These are phyloP conservation scores for Cyanistes caeruleus DNA, from an alignment of 2,113 vertebrate genomes.

Conservation along the genomic window DNA sequence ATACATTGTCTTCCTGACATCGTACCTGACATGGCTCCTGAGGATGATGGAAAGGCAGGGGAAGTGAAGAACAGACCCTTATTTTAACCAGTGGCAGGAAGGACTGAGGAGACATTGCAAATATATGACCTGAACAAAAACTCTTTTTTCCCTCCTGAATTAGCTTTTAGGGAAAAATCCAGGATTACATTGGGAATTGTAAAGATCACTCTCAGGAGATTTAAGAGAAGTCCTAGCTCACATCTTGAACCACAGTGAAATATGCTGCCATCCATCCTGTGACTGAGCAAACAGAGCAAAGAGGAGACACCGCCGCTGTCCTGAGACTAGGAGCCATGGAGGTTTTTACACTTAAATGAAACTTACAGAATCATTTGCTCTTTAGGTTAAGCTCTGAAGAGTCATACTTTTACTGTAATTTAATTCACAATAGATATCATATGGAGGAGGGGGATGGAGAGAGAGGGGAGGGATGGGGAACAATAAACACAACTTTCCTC, in stretches of 20 bases:
- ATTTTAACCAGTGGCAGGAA: not conserved
- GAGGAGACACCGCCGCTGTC: not conserved
- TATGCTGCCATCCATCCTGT: not conserved
- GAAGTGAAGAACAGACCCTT: not conserved
- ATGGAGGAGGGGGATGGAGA: not conserved
- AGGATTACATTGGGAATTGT: not conserved
- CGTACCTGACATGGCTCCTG: not conserved
- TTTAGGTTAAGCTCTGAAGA: not conserved
- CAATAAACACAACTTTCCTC: not conserved
- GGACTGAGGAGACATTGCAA: not conserved
- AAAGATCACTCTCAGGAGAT: not conserved
- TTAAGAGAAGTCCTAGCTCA: not conserved
- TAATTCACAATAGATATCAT: not conserved
- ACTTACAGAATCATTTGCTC: not conserved
- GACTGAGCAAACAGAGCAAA: not conserved
- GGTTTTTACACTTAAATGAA: not conserved
- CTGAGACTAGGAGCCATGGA: not conserved
- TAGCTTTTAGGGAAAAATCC: conserved; percentile 26
- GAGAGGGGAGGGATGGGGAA: not conserved
- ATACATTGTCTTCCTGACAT: not conserved
- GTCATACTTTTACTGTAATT: not conserved
- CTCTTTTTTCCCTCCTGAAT: not conserved
- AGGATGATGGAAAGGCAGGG: not conserved
- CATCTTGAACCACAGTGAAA: not conserved
- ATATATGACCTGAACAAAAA: not conserved